These are phyloP conservation scores for Chalcosyrphus nemorum DNA, from an alignment of 2,888 invertebrate genomes.

Conservation along the genomic window DNA sequence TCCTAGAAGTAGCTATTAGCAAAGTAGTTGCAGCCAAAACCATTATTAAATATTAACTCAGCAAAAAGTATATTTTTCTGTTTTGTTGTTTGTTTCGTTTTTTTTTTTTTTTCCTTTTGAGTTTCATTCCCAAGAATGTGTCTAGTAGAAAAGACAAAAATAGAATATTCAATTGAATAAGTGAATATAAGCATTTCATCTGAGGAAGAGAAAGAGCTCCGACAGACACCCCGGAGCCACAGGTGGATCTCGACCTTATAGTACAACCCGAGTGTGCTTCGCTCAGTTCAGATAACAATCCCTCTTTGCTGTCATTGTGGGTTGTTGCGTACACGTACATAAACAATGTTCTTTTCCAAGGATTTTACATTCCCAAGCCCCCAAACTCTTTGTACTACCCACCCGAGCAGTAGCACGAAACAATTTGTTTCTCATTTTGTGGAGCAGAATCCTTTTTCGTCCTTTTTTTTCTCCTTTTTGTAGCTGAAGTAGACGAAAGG, in stretches of 20 bases:
- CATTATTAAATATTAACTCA: not conserved
- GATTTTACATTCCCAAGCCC: conserved; percentile 13
- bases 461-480: conserved; percentile 13
- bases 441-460: conserved; percentile 43
- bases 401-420: conserved; percentile 33
- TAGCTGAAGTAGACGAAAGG: not conserved
- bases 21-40: not conserved
- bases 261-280: conserved; percentile 35
- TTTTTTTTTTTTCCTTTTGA: not conserved
- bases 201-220: conserved; percentile 21
- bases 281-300: conserved; percentile 43
- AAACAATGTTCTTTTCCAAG: conserved; percentile 43
- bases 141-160: not conserved
- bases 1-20: conserved; percentile 11
- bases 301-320: conserved; percentile 17
- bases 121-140: not conserved
- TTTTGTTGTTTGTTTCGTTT: no score
- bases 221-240: conserved; percentile 57
- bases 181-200: conserved; percentile 6
- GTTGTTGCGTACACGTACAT: conserved; percentile 2
- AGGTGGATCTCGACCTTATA: conserved; percentile 52
- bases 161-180: conserved; percentile 36
- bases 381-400: not conserved
- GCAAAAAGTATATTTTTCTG: not conserved
- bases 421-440: conserved; percentile 67